Conservation (phyloP, 2,888 invertebrate species). For the Rhynchonema sp. region DNA sequence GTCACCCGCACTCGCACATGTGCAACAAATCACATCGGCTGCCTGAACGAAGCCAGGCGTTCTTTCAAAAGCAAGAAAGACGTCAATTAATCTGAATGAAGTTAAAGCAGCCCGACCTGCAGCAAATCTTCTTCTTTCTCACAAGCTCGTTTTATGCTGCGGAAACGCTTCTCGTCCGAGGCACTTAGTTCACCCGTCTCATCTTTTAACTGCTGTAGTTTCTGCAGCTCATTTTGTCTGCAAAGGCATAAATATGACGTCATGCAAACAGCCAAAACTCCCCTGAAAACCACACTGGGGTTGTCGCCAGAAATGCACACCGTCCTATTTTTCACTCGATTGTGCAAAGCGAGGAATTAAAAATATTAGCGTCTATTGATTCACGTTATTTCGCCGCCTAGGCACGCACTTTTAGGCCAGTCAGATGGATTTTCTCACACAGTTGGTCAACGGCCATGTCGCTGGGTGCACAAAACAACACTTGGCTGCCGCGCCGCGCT, state of each 20-base stretch:
- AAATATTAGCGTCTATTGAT: slow-evolving; percentile 92
- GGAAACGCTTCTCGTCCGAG: slow-evolving; percentile 79
- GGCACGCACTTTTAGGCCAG: slow-evolving; percentile 75
- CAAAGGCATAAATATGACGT: no score
- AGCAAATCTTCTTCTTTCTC: slow-evolving; percentile 65
- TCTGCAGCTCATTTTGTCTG: slow-evolving; percentile 66
- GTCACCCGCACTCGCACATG: slow-evolving; percentile 96
- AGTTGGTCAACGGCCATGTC: slow-evolving; percentile 98
- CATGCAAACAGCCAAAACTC: no score
- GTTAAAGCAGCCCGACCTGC: slow-evolving; percentile 19
- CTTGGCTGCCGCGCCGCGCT: slow-evolving; percentile 32
- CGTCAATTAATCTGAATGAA: no score
- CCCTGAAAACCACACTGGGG: no score
- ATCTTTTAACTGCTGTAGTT: slow-evolving; percentile 84
- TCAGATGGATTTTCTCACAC: slow-evolving; percentile 92
- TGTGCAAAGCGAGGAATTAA: slow-evolving; percentile 82
- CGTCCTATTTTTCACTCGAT: slow-evolving; percentile 84
- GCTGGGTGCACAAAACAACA: slow-evolving; percentile 92
- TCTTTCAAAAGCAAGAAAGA: no score
- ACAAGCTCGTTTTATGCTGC: slow-evolving; percentile 66
- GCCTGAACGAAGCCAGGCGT: slow-evolving; percentile 40
- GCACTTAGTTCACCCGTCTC: slow-evolving; percentile 92
- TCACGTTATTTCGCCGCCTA: slow-evolving; percentile 93
- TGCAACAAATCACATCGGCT: slow-evolving; percentile 96
- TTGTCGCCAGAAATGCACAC: no score